These are phyloP conservation scores for Eulemur macaco DNA, from an alignment of 2,113 vertebrate genomes.

Conservation along the genomic window DNA sequence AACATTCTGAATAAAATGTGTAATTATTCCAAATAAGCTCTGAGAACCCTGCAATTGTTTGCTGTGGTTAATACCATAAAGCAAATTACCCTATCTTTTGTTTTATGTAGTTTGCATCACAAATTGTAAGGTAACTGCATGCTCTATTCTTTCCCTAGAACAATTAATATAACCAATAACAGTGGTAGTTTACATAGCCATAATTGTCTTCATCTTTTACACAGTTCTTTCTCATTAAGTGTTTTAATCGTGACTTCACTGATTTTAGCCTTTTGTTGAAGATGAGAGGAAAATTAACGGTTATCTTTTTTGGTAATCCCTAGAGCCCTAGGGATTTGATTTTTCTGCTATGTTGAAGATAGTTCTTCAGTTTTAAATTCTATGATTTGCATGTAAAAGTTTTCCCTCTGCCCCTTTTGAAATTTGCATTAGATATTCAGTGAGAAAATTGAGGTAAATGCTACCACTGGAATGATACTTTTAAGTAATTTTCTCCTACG, in stretches of 20 bases:
- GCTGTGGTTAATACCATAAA: slow-evolving; percentile 65
- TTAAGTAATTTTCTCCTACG: background rate
- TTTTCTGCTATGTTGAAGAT: background rate
- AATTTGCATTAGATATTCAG: background rate
- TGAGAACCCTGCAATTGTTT: slow-evolving; percentile 55
- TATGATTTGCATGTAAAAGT: background rate
- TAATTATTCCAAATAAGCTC: slow-evolving; percentile 74
- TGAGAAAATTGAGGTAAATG: background rate
- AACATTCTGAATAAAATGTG: slow-evolving; percentile 62
- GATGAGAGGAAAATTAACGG: background rate
- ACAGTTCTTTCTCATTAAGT: slow-evolving; percentile 47
- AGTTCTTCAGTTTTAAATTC: slow-evolving; percentile 4
- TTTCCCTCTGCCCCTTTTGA: background rate
- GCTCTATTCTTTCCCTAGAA: slow-evolving; percentile 46
- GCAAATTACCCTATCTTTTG: slow-evolving; percentile 70
- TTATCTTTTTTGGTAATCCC: background rate
- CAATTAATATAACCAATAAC: slow-evolving; percentile 44
- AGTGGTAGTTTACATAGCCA: slow-evolving; percentile 29
- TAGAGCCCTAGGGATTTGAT: background rate
- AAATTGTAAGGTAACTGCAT: slow-evolving; percentile 69
- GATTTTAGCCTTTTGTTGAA: slow-evolving; percentile 25
- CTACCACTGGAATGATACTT: background rate
- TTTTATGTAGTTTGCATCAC: slow-evolving; percentile 63
- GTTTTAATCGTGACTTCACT: background rate
- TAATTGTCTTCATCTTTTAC: background rate